Evolutionary conservation across 2,113 vertebrate genomes (phyloP).

Genomic region (Aythya baeri): DNA sequence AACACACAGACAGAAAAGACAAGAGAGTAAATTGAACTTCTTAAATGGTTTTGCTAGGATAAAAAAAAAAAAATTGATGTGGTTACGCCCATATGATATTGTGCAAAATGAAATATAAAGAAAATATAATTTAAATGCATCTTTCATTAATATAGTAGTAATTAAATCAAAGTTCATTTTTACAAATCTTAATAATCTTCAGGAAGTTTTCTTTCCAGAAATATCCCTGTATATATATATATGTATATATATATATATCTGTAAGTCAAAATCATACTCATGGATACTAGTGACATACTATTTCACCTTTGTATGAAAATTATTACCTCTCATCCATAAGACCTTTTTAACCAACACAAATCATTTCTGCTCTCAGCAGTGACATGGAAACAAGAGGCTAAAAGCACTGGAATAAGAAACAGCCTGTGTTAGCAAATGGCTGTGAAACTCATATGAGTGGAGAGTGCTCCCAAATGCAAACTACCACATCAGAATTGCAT

Average conservation of each 20-base stretch:
- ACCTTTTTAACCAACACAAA: neutral
- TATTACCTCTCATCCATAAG: neutral
- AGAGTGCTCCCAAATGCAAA: neutral
- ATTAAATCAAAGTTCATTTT: neutral
- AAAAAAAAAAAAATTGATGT: neutral
- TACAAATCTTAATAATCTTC: neutral
- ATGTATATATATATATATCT: neutral
- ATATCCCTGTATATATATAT: neutral
- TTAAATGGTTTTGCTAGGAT: neutral
- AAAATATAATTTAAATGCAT: neutral
- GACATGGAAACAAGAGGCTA: constrained; percentile 14
- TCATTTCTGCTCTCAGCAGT: neutral
- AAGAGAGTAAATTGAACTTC: neutral
- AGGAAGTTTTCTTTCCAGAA: neutral
- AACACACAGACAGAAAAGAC: neutral
- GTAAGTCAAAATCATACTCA: neutral
- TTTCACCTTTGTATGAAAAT: neutral
- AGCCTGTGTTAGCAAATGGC: neutral
- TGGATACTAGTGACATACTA: neutral
- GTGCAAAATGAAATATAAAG: neutral
- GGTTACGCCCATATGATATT: neutral
- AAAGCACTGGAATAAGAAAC: constrained; percentile 19
- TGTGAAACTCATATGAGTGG: rapidly evolving
- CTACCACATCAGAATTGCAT: rapidly evolving
- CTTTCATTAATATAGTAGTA: neutral